These are phyloP conservation scores for Quadriops clusia DNA, from an alignment of 2,888 invertebrate genomes.

Conservation along the genomic window DNA sequence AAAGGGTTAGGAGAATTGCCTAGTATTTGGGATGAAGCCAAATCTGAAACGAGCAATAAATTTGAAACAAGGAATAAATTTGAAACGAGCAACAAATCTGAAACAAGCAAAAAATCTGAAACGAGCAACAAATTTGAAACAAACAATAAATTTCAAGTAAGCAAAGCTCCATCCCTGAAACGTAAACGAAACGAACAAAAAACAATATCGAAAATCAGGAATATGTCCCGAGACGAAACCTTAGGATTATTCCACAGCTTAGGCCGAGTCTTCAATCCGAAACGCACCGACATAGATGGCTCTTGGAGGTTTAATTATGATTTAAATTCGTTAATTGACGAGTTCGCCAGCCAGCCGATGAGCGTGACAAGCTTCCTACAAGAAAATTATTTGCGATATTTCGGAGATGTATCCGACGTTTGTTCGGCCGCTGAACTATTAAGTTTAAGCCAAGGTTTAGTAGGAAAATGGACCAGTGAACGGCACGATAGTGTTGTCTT, in stretches of 20 bases:
- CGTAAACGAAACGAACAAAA: constrained; percentile 36
- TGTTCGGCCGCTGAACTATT: constrained; percentile 51
- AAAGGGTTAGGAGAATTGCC: constrained; percentile 42
- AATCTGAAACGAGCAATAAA: not conserved
- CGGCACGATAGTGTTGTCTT: constrained; percentile 30
- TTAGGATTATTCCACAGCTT: constrained; percentile 64
- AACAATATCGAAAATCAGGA: constrained; percentile 23
- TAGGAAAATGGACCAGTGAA: constrained; percentile 51
- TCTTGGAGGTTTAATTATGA: constrained; percentile 45
- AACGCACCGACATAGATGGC: constrained; percentile 39
- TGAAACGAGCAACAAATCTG: no score
- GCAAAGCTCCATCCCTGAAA: constrained; percentile 24
- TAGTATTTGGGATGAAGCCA: no score
- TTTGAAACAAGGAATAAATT: not conserved
- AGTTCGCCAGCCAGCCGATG: constrained; percentile 53
- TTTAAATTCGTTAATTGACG: constrained; percentile 53
- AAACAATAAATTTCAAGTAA: constrained; percentile 1
- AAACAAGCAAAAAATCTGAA: no score
- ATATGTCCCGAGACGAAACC: constrained; percentile 54
- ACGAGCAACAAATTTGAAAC: no score
- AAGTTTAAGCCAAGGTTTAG: constrained; percentile 57
- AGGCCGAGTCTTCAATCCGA: constrained; percentile 66
- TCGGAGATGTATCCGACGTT: constrained; percentile 50
- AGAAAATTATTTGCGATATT: constrained; percentile 65
- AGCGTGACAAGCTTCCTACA: constrained; percentile 57